Base-by-base conservation (phyloP, 2,888 invertebrate genomes). In the Argyresthia goedartella region DNA sequence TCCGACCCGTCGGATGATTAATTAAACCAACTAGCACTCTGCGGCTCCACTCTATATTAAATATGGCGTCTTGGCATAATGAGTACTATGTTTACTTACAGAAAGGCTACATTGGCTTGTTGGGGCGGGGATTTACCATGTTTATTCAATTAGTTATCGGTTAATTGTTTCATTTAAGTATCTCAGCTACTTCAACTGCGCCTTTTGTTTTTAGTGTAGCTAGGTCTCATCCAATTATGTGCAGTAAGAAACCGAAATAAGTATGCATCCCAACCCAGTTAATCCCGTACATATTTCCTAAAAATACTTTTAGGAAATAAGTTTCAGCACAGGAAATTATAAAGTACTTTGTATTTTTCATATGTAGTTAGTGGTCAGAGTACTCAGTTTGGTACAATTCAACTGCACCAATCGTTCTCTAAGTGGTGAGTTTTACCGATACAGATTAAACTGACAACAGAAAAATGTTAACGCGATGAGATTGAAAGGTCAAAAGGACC, bases 1-100 rank as follows among this genome's bases (percentile, higher is more conserved):
- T 78, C 79, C 76, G 69, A 69, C 66, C 67, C 68, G 64, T 55
- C 66, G 67, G 66, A 66, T 81, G 79, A 81, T 81, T 81, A 79
- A 82, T 81, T 81, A 80, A 67, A 71, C 67, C 66, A 68, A 66
- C 66, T 64, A 60, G 53, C 57, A 56, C 57, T 60, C 55, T 55
- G 49, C 51, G 55, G 54, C 52, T 49, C 53, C 15, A 50, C 15
- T 41, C 50, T 42, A 11, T 50, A 50, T 50, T 48, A 50, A 42
- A 50, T 42, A 8, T 50, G 10, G 25, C 25, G 10, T 42, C 25
- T 9, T 4, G 41, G 25, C 8, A 50, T 50, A 41, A 25, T 50
- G 25, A 33, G 14, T 16, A 16, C 33, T 41, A 42, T 15, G 13
- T 4, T 34, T 4, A n/a, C 11, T 10, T 10, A 9, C 13, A 10